Evolutionary conservation across 2,113 vertebrate species (phyloP), one percentile per base, ranked within the genome.

Genomic region (Silurus meridionalis): DNA sequence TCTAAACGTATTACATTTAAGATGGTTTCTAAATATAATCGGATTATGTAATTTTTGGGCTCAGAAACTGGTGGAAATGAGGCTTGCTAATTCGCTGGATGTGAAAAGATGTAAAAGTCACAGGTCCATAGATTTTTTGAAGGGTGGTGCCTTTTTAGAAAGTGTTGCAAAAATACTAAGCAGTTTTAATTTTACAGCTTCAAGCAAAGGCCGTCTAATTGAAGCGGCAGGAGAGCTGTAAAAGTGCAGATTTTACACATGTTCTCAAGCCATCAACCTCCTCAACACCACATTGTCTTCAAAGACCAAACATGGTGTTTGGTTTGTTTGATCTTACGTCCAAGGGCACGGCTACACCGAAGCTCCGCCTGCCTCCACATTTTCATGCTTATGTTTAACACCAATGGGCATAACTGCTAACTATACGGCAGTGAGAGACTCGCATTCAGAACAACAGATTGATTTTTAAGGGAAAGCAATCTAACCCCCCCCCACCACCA

Each of bases 271-370:
- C 6, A 10, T 82, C 53, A 74, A 23, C 80, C 85, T 75, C 46
- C 48, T 63, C 85, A 55, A 66, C 37, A 19, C 48, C 71, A 83
- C 63, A 63, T 6, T 53, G n/a, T 28, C 63, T 80, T 85, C 50
- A 88, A 81, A 81, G 67, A 28, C 23, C 58, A 80, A 87, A 71
- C 52, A 55, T 75, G 74, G 87, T 74, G 84, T 75, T 57, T 83
- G 83, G 83, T 85, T 57, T 66, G 64, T 85, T 87, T 89, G 72
- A 85, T 67, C 83, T 50, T 23, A 80, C 23, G 72, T 80, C 64
- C 80, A 85, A 83, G 14, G 50, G n/a, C 55, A 60, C 74, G 23
- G 82, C 46, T n/a, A 83, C 14, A 53, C 48, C 50, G 64, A 75
- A 78, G 23, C 61, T 80, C 82, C 67, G 37, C 67, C 79, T 28